phyloP scores from a whole-genome alignment of 2,797 vertebrate genomes.

The Muscicapa striata region DNA sequence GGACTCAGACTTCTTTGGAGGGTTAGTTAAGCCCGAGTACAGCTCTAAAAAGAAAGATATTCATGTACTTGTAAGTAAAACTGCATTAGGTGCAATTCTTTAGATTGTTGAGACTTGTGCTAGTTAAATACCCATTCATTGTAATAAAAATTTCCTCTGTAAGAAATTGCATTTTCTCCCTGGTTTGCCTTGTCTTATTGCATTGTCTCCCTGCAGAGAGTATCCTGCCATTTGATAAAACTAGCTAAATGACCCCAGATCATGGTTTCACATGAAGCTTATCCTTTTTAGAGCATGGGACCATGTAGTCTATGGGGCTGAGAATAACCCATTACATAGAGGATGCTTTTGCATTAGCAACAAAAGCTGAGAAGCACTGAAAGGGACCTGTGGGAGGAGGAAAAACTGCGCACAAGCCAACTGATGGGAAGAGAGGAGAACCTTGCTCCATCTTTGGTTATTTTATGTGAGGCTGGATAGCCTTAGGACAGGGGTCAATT shows the following conservation, averaged over 20 bases:
- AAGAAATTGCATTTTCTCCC: background rate
- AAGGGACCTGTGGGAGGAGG: background rate
- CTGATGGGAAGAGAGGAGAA: background rate
- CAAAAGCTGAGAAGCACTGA: background rate
- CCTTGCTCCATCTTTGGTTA: background rate
- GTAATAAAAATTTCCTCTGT: background rate
- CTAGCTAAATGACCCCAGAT: background rate
- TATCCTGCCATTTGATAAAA: background rate
- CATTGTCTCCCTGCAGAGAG: background rate
- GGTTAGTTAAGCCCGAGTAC: background rate
- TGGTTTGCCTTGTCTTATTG: background rate
- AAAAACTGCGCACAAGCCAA: background rate
- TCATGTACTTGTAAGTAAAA: background rate
- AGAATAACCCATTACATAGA: background rate
- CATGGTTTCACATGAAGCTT: background rate
- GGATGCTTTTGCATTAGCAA: background rate
- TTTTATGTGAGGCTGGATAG: background rate
- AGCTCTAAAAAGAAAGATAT: background rate
- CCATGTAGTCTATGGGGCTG: accelerated
- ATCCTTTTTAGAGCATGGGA: background rate
- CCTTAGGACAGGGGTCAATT: background rate
- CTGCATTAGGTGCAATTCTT: background rate
- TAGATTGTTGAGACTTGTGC: background rate
- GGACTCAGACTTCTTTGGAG: background rate
- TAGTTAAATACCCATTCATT: background rate